phyloP scores from a whole-genome alignment of 2,113 vertebrate species.

The Oxygymnocypris stewartii region DNA sequence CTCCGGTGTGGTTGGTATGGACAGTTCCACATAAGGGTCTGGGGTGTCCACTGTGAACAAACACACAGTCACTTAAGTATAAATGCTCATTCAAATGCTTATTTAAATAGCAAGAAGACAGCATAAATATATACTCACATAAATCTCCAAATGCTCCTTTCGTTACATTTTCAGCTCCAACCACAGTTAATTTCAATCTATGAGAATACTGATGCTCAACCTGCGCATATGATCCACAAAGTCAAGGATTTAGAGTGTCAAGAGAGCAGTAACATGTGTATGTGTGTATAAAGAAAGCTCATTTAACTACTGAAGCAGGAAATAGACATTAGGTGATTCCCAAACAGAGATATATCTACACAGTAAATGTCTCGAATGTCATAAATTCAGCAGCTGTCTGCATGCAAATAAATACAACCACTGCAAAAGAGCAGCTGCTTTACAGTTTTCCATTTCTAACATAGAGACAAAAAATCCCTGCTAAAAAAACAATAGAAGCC shows the following conservation, averaged over 20 bases:
- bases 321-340: slow-evolving; percentile 29
- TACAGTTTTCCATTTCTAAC: not conserved
- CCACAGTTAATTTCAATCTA: slow-evolving; percentile 85
- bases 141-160: slow-evolving; percentile 94
- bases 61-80: slow-evolving; percentile 15
- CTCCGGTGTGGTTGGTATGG: slow-evolving; percentile 87
- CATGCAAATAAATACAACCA: slow-evolving; percentile 5
- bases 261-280: not conserved
- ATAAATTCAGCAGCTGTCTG: not conserved
- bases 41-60: slow-evolving; percentile 89
- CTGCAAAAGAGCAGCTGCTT: slow-evolving; percentile 2
- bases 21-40: slow-evolving; percentile 96
- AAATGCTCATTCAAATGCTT: not conserved
- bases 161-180: slow-evolving; percentile 88
- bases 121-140: slow-evolving; percentile 78
- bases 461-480: too few species aligned
- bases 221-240: slow-evolving; percentile 68
- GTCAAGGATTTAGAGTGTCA: not conserved
- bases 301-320: slow-evolving; percentile 9
- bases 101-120: not conserved
- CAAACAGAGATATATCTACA: not conserved
- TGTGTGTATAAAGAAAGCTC: slow-evolving; percentile 15
- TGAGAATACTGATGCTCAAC: slow-evolving; percentile 98
- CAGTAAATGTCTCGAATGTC: not conserved
- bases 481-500: too few species aligned